Conservation (phyloP, 2,797 vertebrate species). For the Crocodylus rhombifer region DNA sequence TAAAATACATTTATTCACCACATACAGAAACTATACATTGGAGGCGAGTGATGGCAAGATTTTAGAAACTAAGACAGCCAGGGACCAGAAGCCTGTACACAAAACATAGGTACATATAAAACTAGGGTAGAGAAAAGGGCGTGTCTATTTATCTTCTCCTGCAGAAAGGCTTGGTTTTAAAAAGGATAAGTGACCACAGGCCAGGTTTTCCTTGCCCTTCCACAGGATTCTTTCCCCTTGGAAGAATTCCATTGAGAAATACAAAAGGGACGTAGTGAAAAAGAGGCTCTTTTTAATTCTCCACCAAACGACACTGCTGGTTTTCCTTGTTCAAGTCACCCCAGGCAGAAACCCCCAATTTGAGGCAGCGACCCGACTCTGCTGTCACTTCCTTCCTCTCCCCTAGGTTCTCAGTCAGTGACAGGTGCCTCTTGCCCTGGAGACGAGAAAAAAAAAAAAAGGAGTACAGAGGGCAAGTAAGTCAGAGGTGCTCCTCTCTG, state of each 20-base stretch:
- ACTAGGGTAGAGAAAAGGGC: neutral
- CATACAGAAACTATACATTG: neutral
- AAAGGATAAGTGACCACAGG: neutral
- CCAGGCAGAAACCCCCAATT: slow-evolving; percentile 69
- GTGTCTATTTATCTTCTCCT: neutral
- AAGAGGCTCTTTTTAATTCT: slow-evolving; percentile 63
- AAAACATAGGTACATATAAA: neutral
- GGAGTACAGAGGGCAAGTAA: neutral
- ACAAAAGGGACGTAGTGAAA: neutral
- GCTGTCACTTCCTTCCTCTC: slow-evolving; percentile 73
- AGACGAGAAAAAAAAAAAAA: neutral
- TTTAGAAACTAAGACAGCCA: neutral
- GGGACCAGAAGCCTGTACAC: neutral
- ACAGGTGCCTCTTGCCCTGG: slow-evolving; percentile 71
- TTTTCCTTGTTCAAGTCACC: slow-evolving; percentile 82
- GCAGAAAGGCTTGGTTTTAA: neutral
- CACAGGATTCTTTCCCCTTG: neutral
- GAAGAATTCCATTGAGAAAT: neutral
- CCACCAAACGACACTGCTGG: slow-evolving; percentile 71
- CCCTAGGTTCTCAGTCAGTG: slow-evolving; percentile 66
- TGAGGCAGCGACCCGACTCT: slow-evolving; percentile 42
- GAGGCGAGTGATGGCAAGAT: neutral
- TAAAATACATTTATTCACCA: slow-evolving; percentile 54
- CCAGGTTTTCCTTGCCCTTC: neutral
- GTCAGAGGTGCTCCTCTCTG: neutral